phyloP scores from a whole-genome alignment of 2,888 invertebrate genomes.

The Drosophila villosipedis region DNA sequence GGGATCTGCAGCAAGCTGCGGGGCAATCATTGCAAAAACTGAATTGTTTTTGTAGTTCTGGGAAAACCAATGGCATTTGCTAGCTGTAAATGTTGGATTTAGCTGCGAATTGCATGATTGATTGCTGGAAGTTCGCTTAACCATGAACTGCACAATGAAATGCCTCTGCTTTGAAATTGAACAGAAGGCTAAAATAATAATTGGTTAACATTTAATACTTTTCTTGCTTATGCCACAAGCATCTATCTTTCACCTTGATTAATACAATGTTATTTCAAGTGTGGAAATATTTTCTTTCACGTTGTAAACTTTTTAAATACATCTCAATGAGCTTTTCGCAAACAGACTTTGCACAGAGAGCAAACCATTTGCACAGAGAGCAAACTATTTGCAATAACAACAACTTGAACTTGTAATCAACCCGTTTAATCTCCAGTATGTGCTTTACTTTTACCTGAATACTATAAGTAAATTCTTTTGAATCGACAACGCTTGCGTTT shows the following conservation, averaged over 20 bases:
- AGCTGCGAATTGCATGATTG: constrained; percentile 65
- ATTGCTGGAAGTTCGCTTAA: constrained; percentile 29
- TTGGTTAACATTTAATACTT: neutral
- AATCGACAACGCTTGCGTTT: constrained; percentile 5
- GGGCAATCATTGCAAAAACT: constrained; percentile 39
- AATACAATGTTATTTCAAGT: neutral
- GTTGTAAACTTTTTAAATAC: neutral
- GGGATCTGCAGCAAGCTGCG: constrained; percentile 38
- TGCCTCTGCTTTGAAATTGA: neutral
- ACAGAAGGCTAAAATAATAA: neutral
- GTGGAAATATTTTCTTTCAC: neutral
- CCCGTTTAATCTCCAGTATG: constrained; percentile 44
- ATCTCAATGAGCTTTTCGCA: neutral
- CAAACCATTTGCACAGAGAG: too few species aligned
- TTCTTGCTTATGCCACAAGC: neutral
- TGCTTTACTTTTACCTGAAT: constrained; percentile 25
- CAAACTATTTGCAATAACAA: constrained; percentile 13
- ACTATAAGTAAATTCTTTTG: constrained; percentile 45
- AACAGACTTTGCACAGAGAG: neutral
- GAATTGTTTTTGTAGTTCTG: constrained; percentile 20
- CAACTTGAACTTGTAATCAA: constrained; percentile 29
- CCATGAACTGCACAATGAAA: constrained; percentile 19
- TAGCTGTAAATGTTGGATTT: constrained; percentile 44
- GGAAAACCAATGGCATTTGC: constrained; percentile 48
- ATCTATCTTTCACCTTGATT: neutral